These are phyloP conservation scores for Drosophila buzzatii DNA, from an alignment of 2,888 invertebrate genomes.

Conservation along the genomic window DNA sequence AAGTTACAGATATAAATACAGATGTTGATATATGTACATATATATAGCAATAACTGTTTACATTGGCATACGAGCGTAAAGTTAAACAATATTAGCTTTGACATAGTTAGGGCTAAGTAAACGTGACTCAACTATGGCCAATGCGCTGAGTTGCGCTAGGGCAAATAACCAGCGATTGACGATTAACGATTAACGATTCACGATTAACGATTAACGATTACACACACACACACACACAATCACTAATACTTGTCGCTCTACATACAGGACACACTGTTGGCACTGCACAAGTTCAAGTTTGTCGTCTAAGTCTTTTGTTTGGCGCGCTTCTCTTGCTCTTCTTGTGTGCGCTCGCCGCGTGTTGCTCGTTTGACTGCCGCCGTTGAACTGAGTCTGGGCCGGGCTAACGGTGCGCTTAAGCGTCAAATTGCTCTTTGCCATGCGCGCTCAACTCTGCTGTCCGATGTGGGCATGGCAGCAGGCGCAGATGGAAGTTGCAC, in stretches of 20 bases:
- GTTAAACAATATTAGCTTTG: conserved; percentile 32
- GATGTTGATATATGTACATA: too few species aligned
- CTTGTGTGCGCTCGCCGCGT: conserved; percentile 47
- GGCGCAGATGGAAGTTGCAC: conserved; percentile 3
- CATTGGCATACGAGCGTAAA: conserved; percentile 13
- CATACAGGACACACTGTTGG: conserved; percentile 30
- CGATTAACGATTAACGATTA: too few species aligned
- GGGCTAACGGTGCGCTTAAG: conserved; percentile 74
- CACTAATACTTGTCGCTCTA: neutral
- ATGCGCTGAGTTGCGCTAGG: neutral
- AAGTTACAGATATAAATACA: neutral
- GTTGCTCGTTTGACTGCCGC: conserved; percentile 82
- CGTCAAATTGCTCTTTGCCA: conserved; percentile 74
- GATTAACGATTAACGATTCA: conserved; percentile 14
- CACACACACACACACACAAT: conserved; percentile 18
- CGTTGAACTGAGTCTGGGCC: conserved; percentile 82
- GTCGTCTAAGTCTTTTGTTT: conserved; percentile 73
- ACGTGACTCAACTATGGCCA: conserved; percentile 19
- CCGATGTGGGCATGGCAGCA: conserved; percentile 3
- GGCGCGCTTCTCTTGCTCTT: conserved; percentile 26
- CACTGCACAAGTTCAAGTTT: conserved; percentile 82
- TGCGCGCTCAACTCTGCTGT: conserved; percentile 21
- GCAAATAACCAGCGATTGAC: neutral
- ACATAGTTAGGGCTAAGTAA: conserved; percentile 23
- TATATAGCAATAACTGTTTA: conserved; percentile 18